phyloP scores from a whole-genome alignment of 2,113 vertebrate genomes.

The Lophius piscatorius region DNA sequence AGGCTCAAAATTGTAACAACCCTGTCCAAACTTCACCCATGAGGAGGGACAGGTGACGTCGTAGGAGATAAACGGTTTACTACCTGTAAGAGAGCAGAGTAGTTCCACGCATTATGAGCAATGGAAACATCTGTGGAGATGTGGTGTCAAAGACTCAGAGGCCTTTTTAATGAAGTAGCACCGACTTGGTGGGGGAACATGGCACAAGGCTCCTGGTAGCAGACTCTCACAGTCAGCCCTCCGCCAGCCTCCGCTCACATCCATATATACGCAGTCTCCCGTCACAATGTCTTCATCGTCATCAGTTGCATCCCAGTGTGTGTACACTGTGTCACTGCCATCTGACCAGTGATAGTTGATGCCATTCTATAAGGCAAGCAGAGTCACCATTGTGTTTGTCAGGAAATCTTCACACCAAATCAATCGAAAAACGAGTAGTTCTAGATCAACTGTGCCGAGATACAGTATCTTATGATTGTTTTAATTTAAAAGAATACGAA shows the following conservation, averaged over 20 bases:
- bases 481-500: neutral
- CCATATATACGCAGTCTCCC: slow-evolving; percentile 89
- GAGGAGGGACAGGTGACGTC: slow-evolving; percentile 84
- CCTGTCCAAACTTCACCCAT: slow-evolving; percentile 89
- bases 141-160: neutral
- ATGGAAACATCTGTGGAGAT: slow-evolving; percentile 5
- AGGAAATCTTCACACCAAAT: neutral
- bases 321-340: slow-evolving; percentile 85
- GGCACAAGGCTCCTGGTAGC: slow-evolving; percentile 89
- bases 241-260: slow-evolving; percentile 86
- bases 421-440: too few relatives aligned
- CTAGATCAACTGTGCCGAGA: neutral
- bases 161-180: slow-evolving; percentile 10
- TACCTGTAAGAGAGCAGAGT: slow-evolving; percentile 71
- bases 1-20: slow-evolving; percentile 93
- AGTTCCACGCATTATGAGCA: neutral
- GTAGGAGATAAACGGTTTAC: slow-evolving; percentile 67
- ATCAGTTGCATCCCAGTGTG: slow-evolving; percentile 83
- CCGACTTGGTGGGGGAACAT: slow-evolving; percentile 76
- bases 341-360: slow-evolving; percentile 90
- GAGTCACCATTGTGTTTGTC: neutral
- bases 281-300: slow-evolving; percentile 76
- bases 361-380: slow-evolving; percentile 78
- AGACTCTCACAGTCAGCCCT: slow-evolving; percentile 80
- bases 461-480: neutral